Percentiles rank a stretch among this genome's conserved stretches.
Evolutionary conservation across 2,888 invertebrate genomes (phyloP).

Genomic region (Drosophila anomalata): DNA sequence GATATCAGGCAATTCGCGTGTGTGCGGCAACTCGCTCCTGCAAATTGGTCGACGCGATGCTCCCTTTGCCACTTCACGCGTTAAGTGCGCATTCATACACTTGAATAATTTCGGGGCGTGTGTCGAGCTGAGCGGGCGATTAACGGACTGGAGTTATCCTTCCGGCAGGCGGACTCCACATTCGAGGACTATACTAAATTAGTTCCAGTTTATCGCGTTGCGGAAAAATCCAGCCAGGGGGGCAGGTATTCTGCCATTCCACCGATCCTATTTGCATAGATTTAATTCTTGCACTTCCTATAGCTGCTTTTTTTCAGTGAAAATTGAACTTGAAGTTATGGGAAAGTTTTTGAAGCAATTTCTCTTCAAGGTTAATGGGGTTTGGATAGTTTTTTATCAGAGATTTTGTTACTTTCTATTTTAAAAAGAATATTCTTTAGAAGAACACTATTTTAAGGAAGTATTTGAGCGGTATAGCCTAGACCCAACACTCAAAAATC

Average conservation of each 20-base stretch:
- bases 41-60: conserved; percentile 7
- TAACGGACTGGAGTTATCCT: conserved; percentile 30
- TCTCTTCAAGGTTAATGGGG: not conserved
- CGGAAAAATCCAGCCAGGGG: conserved; percentile 41
- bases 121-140: conserved; percentile 17
- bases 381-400: not conserved
- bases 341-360: not conserved
- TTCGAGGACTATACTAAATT: conserved; percentile 64
- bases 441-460: no score
- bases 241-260: not conserved
- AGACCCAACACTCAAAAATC: not conserved
- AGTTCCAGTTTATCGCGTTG: conserved; percentile 74
- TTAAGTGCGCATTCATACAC: conserved; percentile 71
- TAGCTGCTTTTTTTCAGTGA: not conserved
- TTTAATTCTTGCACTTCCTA: not conserved
- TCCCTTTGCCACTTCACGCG: conserved; percentile 64
- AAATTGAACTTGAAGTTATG: not conserved
- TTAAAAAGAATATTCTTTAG: no score
- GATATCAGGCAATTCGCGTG: conserved; percentile 2
- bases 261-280: conserved; percentile 9
- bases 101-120: conserved; percentile 56
- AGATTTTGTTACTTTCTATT: not conserved
- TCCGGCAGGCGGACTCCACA: conserved; percentile 22
- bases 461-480: not conserved
- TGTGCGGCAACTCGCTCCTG: not conserved